Percentiles rank a stretch among this genome's conserved stretches.
phyloP scores from a whole-genome alignment of 2,888 invertebrate genomes.

The Philopedon plagiatum region DNA sequence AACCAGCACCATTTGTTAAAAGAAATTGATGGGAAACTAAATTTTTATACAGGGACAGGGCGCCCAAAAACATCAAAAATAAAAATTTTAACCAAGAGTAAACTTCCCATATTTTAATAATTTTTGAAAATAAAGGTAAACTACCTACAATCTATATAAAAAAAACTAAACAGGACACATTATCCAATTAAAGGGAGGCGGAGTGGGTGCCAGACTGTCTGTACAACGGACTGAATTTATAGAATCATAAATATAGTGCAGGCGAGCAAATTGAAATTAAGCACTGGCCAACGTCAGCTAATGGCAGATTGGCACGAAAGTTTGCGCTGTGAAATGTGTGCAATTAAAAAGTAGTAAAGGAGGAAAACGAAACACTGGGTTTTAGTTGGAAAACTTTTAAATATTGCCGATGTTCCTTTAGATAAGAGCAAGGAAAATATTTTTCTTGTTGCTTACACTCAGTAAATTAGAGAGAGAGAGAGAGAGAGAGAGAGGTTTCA shows the following conservation, averaged over 20 bases:
- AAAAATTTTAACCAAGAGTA: too few relatives aligned
- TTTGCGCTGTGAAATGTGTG: background rate
- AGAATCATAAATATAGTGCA: constrained; percentile 35
- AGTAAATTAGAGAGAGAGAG: too few relatives aligned
- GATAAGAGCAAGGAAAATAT: too few relatives aligned
- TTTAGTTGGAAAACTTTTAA: background rate
- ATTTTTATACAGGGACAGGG: too few relatives aligned
- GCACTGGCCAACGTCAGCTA: constrained; percentile 23
- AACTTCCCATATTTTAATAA: too few relatives aligned
- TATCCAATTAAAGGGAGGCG: background rate
- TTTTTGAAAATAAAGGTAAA: too few relatives aligned
- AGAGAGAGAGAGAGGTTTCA: too few relatives aligned
- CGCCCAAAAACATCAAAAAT: too few relatives aligned
- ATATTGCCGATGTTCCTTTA: too few relatives aligned
- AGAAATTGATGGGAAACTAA: too few relatives aligned
- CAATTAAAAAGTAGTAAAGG: background rate
- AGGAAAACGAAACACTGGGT: background rate
- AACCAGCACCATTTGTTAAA: too few relatives aligned
- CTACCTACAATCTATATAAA: background rate
- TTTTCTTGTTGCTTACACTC: too few relatives aligned
- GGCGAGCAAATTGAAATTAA: constrained; percentile 42
- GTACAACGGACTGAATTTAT: constrained; percentile 37
- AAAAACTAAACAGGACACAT: background rate
- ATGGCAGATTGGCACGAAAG: constrained; percentile 27
- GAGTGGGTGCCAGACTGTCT: constrained; percentile 39